phyloP scores from a whole-genome alignment of 2,888 invertebrate species.

The Syrphus vitripennis region DNA sequence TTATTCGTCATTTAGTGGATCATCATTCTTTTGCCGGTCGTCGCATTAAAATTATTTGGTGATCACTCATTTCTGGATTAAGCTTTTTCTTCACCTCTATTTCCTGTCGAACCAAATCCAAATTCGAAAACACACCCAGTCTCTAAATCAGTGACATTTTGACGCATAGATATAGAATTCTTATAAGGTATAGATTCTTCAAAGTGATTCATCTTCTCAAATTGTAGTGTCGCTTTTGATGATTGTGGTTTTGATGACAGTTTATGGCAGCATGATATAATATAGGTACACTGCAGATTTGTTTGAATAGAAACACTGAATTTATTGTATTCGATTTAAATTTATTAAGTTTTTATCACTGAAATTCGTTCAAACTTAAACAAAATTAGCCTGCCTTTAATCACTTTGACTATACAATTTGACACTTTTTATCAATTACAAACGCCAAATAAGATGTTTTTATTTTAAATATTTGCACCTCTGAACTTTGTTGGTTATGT shows the following conservation, averaged over 20 bases:
- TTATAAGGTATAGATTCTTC: not conserved
- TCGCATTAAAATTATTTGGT: not conserved
- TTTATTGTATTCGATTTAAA: no score
- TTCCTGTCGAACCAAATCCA: slow-evolving; percentile 23
- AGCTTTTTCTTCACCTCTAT: slow-evolving; percentile 24
- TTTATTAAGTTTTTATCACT: no score
- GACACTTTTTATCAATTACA: no score
- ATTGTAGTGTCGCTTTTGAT: not conserved
- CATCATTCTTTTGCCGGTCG: not conserved
- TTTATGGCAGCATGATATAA: not conserved
- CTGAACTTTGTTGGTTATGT: no score
- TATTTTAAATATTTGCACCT: no score
- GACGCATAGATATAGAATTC: not conserved
- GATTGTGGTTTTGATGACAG: slow-evolving; percentile 23
- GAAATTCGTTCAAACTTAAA: no score
- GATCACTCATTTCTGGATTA: slow-evolving; percentile 28
- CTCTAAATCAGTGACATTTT: slow-evolving; percentile 31
- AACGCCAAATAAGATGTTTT: no score
- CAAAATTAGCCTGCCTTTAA: no score
- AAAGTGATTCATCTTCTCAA: slow-evolving; percentile 50
- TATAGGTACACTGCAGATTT: not conserved
- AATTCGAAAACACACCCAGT: slow-evolving; percentile 1
- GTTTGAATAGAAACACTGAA: not conserved
- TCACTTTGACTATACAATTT: no score
- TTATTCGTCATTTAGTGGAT: not conserved